These are phyloP conservation scores for Panzeria rudis DNA, from an alignment of 2,888 invertebrate species.

Conservation along the genomic window DNA sequence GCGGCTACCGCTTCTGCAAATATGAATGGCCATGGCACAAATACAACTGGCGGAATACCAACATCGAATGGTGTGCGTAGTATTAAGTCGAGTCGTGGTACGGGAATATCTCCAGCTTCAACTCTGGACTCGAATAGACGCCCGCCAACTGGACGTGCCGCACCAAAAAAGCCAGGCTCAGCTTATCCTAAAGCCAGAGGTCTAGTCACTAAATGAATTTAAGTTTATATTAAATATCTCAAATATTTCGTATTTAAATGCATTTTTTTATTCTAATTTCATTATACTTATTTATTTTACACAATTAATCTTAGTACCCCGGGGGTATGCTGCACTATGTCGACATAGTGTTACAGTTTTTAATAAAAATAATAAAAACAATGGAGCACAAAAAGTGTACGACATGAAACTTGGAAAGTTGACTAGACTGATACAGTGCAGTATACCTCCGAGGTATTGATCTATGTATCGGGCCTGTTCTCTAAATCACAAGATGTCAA, in stretches of 20 bases:
- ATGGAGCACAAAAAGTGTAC: too few relatives aligned
- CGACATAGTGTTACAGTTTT: background rate
- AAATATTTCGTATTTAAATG: constrained; percentile 48
- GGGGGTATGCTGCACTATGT: too few relatives aligned
- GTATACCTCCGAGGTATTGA: too few relatives aligned
- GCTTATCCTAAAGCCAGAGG: constrained; percentile 84
- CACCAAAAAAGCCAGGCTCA: constrained; percentile 82
- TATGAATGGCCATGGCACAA: constrained; percentile 63
- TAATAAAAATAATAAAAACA: too few relatives aligned
- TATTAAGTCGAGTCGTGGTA: constrained; percentile 78
- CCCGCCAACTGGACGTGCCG: constrained; percentile 79
- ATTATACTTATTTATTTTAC: background rate
- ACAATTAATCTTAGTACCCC: background rate
- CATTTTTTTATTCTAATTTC: constrained; percentile 31
- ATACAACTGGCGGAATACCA: constrained; percentile 56
- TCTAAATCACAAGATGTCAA: too few relatives aligned
- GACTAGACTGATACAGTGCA: too few relatives aligned
- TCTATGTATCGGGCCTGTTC: too few relatives aligned
- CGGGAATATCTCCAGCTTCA: constrained; percentile 75
- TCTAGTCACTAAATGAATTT: constrained; percentile 82
- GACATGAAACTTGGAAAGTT: too few relatives aligned
- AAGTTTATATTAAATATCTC: constrained; percentile 34
- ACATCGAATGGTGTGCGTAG: constrained; percentile 75
- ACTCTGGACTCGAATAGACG: constrained; percentile 82
- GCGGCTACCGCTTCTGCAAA: constrained; percentile 55